These are phyloP conservation scores for Leptobrachium ailaonicum DNA, from an alignment of 2,113 vertebrate species.

Conservation along the genomic window DNA sequence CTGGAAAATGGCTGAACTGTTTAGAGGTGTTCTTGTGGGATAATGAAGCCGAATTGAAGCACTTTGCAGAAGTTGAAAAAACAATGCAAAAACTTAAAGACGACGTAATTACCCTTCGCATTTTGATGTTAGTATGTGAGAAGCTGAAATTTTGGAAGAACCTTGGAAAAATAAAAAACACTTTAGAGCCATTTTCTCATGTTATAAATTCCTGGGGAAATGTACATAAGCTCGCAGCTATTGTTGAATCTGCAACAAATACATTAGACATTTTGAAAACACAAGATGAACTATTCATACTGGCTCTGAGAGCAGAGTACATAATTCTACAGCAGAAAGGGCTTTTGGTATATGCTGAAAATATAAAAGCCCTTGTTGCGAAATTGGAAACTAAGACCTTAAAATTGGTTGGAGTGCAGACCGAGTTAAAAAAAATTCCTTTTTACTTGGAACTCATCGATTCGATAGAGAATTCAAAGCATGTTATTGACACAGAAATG, in stretches of 20 bases:
- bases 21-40: conserved; percentile 26
- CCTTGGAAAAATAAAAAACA: conserved; percentile 14
- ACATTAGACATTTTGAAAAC: neutral
- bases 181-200: neutral
- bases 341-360: neutral
- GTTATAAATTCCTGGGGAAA: neutral
- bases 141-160: conserved; percentile 26
- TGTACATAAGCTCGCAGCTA: neutral
- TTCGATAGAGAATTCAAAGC: neutral
- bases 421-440: neutral
- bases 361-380: neutral
- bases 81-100: conserved; percentile 17
- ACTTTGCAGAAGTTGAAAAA: conserved; percentile 6
- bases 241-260: neutral
- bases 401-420: conserved; percentile 1
- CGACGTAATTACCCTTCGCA: neutral
- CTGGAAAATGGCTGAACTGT: conserved; percentile 19
- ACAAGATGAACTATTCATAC: neutral
- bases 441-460: neutral
- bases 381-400: neutral
- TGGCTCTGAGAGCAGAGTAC: conserved; percentile 2
- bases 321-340: neutral
- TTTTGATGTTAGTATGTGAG: conserved; percentile 6
- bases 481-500: neutral
- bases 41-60: conserved; percentile 10